Percentiles rank a stretch among this genome's conserved stretches.
Conservation (phyloP, 2,888 invertebrate genomes). For the Polydrusus pterygomalis region DNA sequence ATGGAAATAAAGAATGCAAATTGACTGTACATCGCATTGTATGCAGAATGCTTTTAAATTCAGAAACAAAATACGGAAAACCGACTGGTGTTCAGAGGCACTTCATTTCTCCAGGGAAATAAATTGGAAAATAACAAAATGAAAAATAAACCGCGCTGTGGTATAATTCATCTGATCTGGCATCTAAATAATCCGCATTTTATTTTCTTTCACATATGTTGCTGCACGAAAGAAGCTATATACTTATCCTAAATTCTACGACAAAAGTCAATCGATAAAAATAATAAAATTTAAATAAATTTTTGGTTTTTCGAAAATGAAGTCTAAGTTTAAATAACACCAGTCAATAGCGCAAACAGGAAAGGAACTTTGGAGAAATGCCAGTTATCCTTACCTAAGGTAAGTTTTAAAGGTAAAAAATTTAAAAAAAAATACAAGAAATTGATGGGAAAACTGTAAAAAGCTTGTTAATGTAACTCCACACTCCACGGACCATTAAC, state of each 20-base stretch:
- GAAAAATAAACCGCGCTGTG: constrained; percentile 26
- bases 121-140: constrained; percentile 45
- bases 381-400: no score
- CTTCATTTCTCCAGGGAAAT: constrained; percentile 40
- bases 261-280: no score
- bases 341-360: no score
- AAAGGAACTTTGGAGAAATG: no score
- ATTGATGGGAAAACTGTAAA: no score
- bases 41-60: constrained; percentile 43
- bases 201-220: not conserved
- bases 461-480: no score
- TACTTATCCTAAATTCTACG: not conserved
- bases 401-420: no score
- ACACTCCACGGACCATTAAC: no score
- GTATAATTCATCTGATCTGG: constrained; percentile 19
- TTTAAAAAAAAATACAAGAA: no score
- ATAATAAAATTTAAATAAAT: no score
- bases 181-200: constrained; percentile 8
- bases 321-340: no score
- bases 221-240: not conserved
- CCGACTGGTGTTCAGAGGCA: constrained; percentile 29
- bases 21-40: constrained; percentile 31
- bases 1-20: constrained; percentile 32
- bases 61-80: constrained; percentile 31
- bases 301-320: no score